Percentiles rank a stretch among this genome's conserved stretches.
These are phyloP conservation scores for Manduca sexta DNA, from an alignment of 1,140 invertebrate genomes.

Conservation along the genomic window DNA sequence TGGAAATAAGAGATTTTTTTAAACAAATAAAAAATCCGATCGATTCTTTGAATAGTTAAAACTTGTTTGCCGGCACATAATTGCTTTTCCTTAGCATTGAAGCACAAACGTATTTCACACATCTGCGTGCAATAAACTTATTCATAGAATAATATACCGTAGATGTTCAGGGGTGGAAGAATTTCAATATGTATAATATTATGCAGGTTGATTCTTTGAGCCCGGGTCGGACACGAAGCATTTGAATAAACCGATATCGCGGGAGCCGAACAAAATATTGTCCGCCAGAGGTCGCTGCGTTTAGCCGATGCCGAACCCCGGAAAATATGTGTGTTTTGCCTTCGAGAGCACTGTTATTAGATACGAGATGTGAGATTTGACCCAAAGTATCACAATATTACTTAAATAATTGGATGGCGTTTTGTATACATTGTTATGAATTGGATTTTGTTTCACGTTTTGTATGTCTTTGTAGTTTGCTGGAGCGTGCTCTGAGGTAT, in stretches of 20 bases:
- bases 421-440: no score
- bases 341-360: slow-evolving; percentile 44
- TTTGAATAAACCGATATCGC: slow-evolving; percentile 71
- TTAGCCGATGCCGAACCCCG: slow-evolving; percentile 36
- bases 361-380: slow-evolving; percentile 27
- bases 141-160: slow-evolving; percentile 63
- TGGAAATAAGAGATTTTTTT: no score
- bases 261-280: slow-evolving; percentile 66
- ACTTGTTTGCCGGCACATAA: no score
- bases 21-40: no score
- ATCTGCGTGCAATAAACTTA: slow-evolving; percentile 45
- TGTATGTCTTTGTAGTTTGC: no score
- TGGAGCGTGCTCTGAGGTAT: no score
- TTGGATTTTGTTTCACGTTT: neutral
- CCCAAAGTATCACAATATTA: slow-evolving; percentile 3
- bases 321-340: slow-evolving; percentile 58
- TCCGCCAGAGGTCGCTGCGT: slow-evolving; percentile 53
- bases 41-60: no score
- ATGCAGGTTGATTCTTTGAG: slow-evolving; percentile 70
- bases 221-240: slow-evolving; percentile 59
- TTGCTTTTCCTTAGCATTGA: neutral
- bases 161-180: slow-evolving; percentile 52
- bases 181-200: slow-evolving; percentile 71
- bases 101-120: slow-evolving; percentile 13
- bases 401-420: neutral